Evolutionary conservation across 2,888 invertebrate species (phyloP).

Genomic region (Ptychoptera albimana): DNA sequence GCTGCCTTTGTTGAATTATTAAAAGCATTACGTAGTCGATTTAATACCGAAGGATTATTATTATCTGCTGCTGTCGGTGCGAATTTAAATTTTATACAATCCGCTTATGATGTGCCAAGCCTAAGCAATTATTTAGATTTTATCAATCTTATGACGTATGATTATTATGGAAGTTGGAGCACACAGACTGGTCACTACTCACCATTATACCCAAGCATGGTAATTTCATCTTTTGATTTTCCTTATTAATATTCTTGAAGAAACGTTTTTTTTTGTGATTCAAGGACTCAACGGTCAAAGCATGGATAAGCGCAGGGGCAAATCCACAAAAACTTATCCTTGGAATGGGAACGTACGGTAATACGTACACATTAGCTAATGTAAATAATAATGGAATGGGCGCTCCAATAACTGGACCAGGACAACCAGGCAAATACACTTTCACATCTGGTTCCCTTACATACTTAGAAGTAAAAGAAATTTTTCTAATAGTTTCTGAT

Average conservation of each 20-base stretch:
- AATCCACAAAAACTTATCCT: conserved; percentile 24
- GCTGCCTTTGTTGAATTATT: conserved; percentile 24
- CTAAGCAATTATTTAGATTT: conserved; percentile 33
- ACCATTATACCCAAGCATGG: conserved; percentile 25
- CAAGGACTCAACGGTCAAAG: conserved; percentile 27
- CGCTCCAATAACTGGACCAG: conserved; percentile 29
- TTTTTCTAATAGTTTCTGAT: conserved; percentile 1
- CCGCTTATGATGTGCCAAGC: conserved; percentile 35
- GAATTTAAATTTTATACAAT: conserved; percentile 23
- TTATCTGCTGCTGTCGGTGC: conserved; percentile 38
- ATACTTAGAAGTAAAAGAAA: conserved; percentile 36
- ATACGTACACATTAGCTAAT: conserved; percentile 27
- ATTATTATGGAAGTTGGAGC: conserved; percentile 38
- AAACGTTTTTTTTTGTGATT: conserved; percentile 9
- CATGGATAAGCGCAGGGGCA: conserved; percentile 26
- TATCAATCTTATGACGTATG: conserved; percentile 41
- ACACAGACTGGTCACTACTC: conserved; percentile 33
- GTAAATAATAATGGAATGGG: conserved; percentile 25
- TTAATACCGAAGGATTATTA: conserved; percentile 25
- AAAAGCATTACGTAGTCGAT: conserved; percentile 23
- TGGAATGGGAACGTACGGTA: conserved; percentile 30
- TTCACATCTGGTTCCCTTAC: conserved; percentile 33
- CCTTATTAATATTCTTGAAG: neutral
- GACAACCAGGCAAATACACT: conserved; percentile 33
- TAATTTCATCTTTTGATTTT: too few species aligned